These are phyloP conservation scores for Parelbella ahira DNA, from an alignment of 2,888 invertebrate genomes.

Conservation along the genomic window DNA sequence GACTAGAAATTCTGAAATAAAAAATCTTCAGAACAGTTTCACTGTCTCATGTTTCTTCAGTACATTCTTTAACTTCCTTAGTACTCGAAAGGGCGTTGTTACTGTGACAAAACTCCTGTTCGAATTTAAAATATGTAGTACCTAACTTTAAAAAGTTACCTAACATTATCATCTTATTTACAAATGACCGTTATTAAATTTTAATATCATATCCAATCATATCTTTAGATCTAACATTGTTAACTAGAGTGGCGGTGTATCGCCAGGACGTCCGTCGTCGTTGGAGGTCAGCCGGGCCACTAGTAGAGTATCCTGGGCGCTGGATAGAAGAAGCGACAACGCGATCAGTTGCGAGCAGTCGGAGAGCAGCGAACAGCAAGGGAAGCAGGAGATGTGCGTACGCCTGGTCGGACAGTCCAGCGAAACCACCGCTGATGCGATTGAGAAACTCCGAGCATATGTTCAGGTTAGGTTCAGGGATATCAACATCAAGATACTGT, in stretches of 20 bases:
- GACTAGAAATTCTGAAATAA: too few species aligned
- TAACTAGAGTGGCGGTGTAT: conserved; percentile 61
- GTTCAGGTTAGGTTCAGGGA: conserved; percentile 41
- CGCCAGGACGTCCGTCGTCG: conserved; percentile 32
- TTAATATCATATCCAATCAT: neutral
- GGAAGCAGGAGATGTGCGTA: conserved; percentile 28
- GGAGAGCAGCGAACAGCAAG: conserved; percentile 1
- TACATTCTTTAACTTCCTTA: too few species aligned
- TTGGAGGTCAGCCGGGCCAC: conserved; percentile 38
- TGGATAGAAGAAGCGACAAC: conserved; percentile 22
- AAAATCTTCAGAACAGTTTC: too few species aligned
- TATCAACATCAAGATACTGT: too few species aligned
- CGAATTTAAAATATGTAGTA: too few species aligned
- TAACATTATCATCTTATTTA: too few species aligned
- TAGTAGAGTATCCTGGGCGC: conserved; percentile 32
- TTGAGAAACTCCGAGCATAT: conserved; percentile 56
- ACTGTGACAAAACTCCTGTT: too few species aligned
- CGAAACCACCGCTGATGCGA: conserved; percentile 52
- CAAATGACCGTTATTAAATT: too few species aligned
- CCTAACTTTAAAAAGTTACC: too few species aligned
- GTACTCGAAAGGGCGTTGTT: too few species aligned
- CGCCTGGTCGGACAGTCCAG: conserved; percentile 47
- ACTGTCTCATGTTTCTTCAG: too few species aligned
- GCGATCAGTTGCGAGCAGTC: conserved; percentile 12
- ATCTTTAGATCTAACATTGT: conserved; percentile 36